Conservation (phyloP, 1,140 invertebrate species). For the Ceratina australensis region DNA sequence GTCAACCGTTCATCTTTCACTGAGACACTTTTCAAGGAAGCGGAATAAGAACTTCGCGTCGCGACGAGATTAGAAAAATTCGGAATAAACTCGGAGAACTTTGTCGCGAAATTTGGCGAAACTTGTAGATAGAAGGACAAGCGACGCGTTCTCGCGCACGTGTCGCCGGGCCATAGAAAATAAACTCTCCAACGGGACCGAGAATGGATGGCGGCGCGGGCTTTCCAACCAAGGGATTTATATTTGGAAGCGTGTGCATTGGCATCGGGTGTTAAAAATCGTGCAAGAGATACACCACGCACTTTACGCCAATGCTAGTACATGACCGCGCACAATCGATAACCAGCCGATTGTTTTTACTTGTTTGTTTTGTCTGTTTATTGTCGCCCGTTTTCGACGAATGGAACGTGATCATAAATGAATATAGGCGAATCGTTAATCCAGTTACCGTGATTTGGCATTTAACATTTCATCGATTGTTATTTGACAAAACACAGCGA, state of each 20-base stretch:
- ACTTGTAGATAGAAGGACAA: not conserved
- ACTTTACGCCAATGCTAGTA: slow-evolving; percentile 40
- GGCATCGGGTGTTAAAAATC: slow-evolving; percentile 66
- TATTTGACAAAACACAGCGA: too few species aligned
- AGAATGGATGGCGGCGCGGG: slow-evolving; percentile 62
- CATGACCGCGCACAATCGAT: not conserved
- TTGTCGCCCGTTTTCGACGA: not conserved
- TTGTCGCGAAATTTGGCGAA: not conserved
- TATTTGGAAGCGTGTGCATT: slow-evolving; percentile 72
- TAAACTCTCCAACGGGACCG: slow-evolving; percentile 62
- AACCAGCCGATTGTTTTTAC: not conserved
- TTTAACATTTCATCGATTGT: too few species aligned
- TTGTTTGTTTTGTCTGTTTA: not conserved
- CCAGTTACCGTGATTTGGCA: too few species aligned
- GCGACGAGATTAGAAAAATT: not conserved
- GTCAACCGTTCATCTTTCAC: too few species aligned
- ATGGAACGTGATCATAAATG: not conserved
- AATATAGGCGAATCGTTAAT: not conserved
- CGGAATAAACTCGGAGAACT: not conserved
- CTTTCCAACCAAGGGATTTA: slow-evolving; percentile 70
- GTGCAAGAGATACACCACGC: slow-evolving; percentile 54
- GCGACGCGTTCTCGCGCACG: slow-evolving; percentile 59
- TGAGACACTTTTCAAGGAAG: not conserved
- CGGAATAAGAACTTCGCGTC: not conserved
- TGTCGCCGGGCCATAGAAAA: slow-evolving; percentile 72